Evolutionary conservation across 64 coral and sea anemone species (phyloP), one percentile per base, ranked within the genome.

Genomic region (Stichodactyla helianthus): DNA sequence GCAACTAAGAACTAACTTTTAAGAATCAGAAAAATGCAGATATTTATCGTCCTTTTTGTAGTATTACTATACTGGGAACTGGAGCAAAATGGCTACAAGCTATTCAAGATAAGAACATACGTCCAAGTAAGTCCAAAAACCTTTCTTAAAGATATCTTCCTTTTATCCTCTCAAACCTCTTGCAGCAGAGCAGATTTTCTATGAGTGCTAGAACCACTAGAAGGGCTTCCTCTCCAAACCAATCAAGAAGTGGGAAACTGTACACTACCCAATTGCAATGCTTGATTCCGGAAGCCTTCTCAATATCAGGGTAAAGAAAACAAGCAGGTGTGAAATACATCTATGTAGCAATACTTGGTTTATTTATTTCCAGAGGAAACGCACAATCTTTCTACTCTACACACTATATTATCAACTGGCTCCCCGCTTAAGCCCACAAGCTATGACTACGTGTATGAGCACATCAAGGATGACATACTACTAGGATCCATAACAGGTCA

Each of bases 401-500:
- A 98, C 71, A 98, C 95, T 5, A 94, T 98, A n/a, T 51, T 98
- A 11, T 94, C 95, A 10, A 98, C 95, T 58, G 95, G 95, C 5
- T 93, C 95, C 8, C 95, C 95, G 0, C 87, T 98, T 53, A 94
- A 94, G 77, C 95, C 95, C 6, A 79, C 92, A 8, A 94, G 92
- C 57, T 98, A 86, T 89, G 95, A 98, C 71, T 98, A 94, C 55
- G 95, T 98, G 52, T 98, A 98, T 81, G 91, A 77, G 16, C 82
- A 87, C 58, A 92, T 98, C 50, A 98, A 98, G 58, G 76, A 92
- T 2, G 89, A 98, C 89, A 65, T 98, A 23, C 89, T 98, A 23
- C 92, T 98, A 79, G 95, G 95, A 17, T 98, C 95, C 13, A 98
- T 98, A 53, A 87, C 95, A 81, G 95, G 95, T 94, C 83, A 91